Percentiles rank a stretch among this genome's conserved stretches.
Conservation (phyloP, 2,797 vertebrate genomes). For the Yasuhikotakia modesta region DNA sequence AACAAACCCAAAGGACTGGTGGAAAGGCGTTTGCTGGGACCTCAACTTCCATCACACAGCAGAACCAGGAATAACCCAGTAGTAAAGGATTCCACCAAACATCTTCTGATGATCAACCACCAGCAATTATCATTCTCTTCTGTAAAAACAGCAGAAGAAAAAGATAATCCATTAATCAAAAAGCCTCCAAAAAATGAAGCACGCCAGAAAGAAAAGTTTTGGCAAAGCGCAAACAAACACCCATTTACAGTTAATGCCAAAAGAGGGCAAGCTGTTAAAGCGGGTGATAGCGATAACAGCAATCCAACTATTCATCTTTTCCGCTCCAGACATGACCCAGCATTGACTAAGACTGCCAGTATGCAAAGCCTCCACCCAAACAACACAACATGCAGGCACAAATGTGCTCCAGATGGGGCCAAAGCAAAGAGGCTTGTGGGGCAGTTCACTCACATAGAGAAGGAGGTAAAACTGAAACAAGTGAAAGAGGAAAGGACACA, state of each 20-base stretch:
- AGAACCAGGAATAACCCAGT: conserved; percentile 57
- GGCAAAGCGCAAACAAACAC: conserved; percentile 53
- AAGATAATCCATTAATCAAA: conserved; percentile 12
- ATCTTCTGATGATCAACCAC: conserved; percentile 24
- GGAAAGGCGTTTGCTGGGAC: conserved; percentile 42
- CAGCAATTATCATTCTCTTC: conserved; percentile 17
- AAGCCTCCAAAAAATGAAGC: conserved; percentile 49
- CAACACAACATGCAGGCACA: conserved; percentile 55
- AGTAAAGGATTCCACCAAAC: conserved; percentile 53
- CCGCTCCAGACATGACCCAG: conserved; percentile 47
- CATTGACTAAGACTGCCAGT: conserved; percentile 39
- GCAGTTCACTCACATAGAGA: conserved; percentile 54
- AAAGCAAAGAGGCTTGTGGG: conserved; percentile 43
- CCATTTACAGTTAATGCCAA: conserved; percentile 52
- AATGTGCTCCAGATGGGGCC: conserved; percentile 62
- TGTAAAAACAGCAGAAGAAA: conserved; percentile 37
- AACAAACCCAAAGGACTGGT: conserved; percentile 39
- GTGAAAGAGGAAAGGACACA: conserved; percentile 36
- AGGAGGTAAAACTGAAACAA: conserved; percentile 59
- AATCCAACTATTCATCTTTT: conserved; percentile 52
- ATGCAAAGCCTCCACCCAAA: conserved; percentile 42
- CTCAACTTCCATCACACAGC: conserved; percentile 40
- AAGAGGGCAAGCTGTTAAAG: conserved; percentile 55
- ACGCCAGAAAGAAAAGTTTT: conserved; percentile 53
- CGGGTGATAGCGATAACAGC: conserved; percentile 56